A percentile compares a stretch with the other conserved stretches of the same genome.
Evolutionary conservation across 2,888 invertebrate genomes (phyloP).

Genomic region (Troilus luridus): DNA sequence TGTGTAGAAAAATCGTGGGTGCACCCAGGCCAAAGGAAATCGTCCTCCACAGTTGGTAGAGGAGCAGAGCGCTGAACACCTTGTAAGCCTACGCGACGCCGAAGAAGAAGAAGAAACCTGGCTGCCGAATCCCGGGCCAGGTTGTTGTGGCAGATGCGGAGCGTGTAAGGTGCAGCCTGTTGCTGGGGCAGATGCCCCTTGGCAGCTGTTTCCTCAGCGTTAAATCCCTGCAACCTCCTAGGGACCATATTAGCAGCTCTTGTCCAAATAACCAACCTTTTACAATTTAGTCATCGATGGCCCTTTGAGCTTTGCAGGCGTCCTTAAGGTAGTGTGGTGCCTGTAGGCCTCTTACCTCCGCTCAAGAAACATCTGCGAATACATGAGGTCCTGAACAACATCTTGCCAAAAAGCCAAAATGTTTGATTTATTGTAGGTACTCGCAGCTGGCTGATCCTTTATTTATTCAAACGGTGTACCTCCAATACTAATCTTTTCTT

Average conservation of each 20-base stretch:
- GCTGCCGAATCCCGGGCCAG: constrained; percentile 13
- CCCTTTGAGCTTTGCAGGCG: neutral
- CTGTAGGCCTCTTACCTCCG: neutral
- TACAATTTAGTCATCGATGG: neutral
- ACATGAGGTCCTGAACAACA: neutral
- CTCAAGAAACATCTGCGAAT: neutral
- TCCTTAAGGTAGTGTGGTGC: neutral
- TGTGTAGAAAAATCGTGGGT: neutral
- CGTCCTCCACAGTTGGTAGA: neutral
- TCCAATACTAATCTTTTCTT: too few relatives aligned
- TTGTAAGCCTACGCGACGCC: neutral
- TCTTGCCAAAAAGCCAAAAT: neutral
- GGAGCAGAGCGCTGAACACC: neutral
- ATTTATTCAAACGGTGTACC: too few relatives aligned
- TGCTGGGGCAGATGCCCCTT: constrained; percentile 13
- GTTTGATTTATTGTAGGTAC: neutral
- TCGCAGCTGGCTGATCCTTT: neutral
- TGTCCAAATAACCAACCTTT: constrained; percentile 12
- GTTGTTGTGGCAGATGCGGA: constrained; percentile 19
- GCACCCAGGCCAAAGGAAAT: neutral
- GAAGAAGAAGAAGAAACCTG: neutral
- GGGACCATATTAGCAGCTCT: neutral
- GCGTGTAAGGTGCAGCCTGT: constrained; percentile 43
- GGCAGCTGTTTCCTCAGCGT: constrained; percentile 17
- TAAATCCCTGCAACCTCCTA: constrained; percentile 39